Conservation (phyloP, 2,797 vertebrate species). For the Arrhamphus sclerolepis region DNA sequence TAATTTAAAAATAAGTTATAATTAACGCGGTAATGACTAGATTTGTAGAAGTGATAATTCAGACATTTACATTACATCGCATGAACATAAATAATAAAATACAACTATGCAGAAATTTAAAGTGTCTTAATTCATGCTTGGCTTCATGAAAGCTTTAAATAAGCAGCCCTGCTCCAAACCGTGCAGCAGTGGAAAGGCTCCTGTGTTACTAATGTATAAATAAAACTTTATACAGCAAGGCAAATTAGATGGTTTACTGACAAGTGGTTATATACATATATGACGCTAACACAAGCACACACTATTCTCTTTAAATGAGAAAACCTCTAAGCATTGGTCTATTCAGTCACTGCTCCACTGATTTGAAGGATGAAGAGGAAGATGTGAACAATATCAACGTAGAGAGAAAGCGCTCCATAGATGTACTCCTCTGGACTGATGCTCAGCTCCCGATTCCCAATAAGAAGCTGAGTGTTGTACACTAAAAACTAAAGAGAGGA, state of each 20-base stretch:
- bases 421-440: slow-evolving; percentile 94
- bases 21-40: not conserved
- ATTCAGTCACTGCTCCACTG: slow-evolving; percentile 78
- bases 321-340: slow-evolving; percentile 1
- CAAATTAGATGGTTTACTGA: not conserved
- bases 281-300: slow-evolving; percentile 5
- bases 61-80: slow-evolving; percentile 4
- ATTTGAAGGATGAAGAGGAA: slow-evolving; percentile 92
- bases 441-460: slow-evolving; percentile 89
- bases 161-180: slow-evolving; percentile 11
- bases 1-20: not conserved
- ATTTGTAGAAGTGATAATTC: not conserved
- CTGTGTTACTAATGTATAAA: slow-evolving; percentile 40
- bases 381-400: slow-evolving; percentile 92
- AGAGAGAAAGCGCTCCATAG: slow-evolving; percentile 91
- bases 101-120: slow-evolving; percentile 9
- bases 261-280: not conserved
- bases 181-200: slow-evolving; percentile 42
- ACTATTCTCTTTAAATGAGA: not conserved
- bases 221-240: slow-evolving; percentile 9
- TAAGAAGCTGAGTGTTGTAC: slow-evolving; percentile 93
- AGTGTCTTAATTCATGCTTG: slow-evolving; percentile 16
- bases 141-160: not conserved
- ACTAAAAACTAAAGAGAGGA: slow-evolving; percentile 88
- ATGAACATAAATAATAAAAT: not conserved